Percentiles rank a stretch among this genome's conserved stretches.
Conservation (phyloP, 2,888 invertebrate genomes). For the Steromphala cineraria region DNA sequence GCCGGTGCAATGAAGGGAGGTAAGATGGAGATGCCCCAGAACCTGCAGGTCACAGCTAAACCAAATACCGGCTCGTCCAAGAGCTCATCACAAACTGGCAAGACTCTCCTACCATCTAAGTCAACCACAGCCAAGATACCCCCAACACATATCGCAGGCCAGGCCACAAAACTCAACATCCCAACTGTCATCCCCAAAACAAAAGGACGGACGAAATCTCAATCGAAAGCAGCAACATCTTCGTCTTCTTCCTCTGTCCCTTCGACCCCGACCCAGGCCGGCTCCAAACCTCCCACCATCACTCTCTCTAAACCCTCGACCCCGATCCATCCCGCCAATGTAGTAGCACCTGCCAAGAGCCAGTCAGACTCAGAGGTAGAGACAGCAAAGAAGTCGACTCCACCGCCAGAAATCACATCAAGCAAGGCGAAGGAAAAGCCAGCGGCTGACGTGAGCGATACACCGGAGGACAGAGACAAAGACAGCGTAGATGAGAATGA, state of each 20-base stretch:
- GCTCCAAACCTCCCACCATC: conserved; percentile 16
- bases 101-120: conserved; percentile 61
- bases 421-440: not conserved
- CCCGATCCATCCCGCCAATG: conserved; percentile 40
- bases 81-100: conserved; percentile 49
- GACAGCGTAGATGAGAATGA: conserved; percentile 26
- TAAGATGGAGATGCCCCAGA: conserved; percentile 36
- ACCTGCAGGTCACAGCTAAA: conserved; percentile 26
- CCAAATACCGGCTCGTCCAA: not conserved
- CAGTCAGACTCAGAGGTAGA: conserved; percentile 59
- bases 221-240: conserved; percentile 24
- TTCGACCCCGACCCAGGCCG: conserved; percentile 16
- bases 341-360: conserved; percentile 41
- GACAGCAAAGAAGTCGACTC: conserved; percentile 43
- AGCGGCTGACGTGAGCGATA: not conserved
- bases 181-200: conserved; percentile 34
- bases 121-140: conserved; percentile 63
- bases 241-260: conserved; percentile 19
- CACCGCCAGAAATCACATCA: not conserved
- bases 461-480: conserved; percentile 29
- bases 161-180: conserved; percentile 33
- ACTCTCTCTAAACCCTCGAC: conserved; percentile 52
- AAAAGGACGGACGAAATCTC: conserved; percentile 37
- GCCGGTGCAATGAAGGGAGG: conserved; percentile 29
- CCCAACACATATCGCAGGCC: conserved; percentile 45